Conservation (phyloP, 2,797 vertebrate species). For the Spheniscus humboldti region DNA sequence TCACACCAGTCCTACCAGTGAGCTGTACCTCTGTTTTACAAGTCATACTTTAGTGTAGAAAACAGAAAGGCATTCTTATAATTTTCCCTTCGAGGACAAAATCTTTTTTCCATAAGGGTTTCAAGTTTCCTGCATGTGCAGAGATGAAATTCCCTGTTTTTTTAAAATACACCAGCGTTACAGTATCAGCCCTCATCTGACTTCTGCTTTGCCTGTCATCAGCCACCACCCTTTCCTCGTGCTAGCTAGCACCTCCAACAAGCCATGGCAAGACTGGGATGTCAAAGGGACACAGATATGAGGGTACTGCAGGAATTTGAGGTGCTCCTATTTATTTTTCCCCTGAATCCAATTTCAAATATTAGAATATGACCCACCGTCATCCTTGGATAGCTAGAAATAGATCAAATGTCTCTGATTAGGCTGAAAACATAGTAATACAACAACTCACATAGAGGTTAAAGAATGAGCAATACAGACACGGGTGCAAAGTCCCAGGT, state of each 20-base stretch:
- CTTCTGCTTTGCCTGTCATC: neutral
- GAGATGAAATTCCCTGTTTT: neutral
- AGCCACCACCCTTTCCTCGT: accelerated
- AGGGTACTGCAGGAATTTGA: neutral
- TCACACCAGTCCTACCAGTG: neutral
- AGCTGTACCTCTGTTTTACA: neutral
- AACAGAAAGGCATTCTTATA: neutral
- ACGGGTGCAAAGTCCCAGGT: neutral
- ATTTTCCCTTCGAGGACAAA: neutral
- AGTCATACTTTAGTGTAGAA: neutral
- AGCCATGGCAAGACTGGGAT: neutral
- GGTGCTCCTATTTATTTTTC: neutral
- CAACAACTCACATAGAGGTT: neutral
- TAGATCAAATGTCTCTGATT: neutral
- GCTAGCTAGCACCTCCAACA: neutral
- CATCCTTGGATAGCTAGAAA: neutral
- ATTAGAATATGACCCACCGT: neutral
- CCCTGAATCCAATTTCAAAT: neutral
- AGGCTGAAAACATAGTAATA: neutral
- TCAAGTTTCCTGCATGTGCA: neutral
- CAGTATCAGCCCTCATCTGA: neutral
- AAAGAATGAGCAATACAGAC: neutral
- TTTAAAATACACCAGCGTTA: neutral
- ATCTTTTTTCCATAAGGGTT: neutral
- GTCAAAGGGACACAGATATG: neutral